Conservation (phyloP, 2,797 vertebrate genomes). For the Chelon labrosus region DNA sequence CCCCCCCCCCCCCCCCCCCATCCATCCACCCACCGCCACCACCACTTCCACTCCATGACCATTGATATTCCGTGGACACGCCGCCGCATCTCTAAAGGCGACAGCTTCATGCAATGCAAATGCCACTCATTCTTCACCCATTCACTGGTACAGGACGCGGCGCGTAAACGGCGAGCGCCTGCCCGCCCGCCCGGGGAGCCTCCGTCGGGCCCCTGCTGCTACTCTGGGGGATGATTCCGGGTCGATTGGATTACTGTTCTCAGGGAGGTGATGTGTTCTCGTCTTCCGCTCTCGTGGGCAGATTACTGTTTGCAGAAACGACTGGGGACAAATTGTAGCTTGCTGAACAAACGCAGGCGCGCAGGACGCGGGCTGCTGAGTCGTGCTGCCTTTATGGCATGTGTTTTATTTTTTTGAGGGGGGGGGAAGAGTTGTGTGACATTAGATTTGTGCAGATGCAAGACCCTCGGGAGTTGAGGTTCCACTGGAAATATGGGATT, state of each 20-base stretch:
- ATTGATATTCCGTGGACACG: conserved; percentile 49
- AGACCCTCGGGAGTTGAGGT: not conserved
- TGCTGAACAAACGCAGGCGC: conserved; percentile 12
- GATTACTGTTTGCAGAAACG: conserved; percentile 47
- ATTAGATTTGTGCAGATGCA: not conserved
- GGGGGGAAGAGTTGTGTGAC: not conserved
- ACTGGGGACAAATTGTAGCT: conserved; percentile 32
- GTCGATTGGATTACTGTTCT: conserved; percentile 68
- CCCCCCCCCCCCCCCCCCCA: not conserved
- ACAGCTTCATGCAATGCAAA: conserved; percentile 52
- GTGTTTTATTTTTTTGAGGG: no score
- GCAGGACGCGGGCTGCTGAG: not conserved
- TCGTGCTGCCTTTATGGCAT: not conserved
- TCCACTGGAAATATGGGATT: not conserved
- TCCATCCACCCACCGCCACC: no score
- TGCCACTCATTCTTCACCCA: conserved; percentile 27
- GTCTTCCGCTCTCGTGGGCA: conserved; percentile 29
- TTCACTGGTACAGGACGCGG: conserved; percentile 28
- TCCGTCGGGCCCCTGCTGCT: not conserved
- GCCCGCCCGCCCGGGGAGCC: no score
- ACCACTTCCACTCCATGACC: not conserved
- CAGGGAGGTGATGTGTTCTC: conserved; percentile 42
- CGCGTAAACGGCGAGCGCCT: not conserved
- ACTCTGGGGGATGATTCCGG: conserved; percentile 49
- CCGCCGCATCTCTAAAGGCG: conserved; percentile 41